Percentiles rank a stretch among this genome's conserved stretches.
These are phyloP conservation scores for Lates calcarifer DNA, from an alignment of 2,113 vertebrate genomes.

Conservation along the genomic window DNA sequence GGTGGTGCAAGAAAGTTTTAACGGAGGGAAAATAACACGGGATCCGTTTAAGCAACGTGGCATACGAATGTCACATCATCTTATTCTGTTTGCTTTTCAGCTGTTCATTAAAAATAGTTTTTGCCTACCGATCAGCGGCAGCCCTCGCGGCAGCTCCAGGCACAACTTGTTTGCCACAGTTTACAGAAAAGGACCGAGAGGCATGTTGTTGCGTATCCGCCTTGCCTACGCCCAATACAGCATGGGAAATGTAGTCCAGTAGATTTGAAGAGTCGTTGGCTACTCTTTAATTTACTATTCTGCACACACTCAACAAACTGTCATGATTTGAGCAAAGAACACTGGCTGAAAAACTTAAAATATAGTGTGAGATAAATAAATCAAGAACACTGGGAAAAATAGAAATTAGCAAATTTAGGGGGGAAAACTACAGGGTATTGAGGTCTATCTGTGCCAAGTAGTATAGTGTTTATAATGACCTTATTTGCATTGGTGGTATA, in stretches of 20 bases:
- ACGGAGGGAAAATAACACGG: conserved; percentile 22
- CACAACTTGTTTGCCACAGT: conserved; percentile 53
- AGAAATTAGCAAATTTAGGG: background rate
- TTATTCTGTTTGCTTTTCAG: background rate
- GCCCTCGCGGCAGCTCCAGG: background rate
- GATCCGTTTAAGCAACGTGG: background rate
- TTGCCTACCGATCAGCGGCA: conserved; percentile 53
- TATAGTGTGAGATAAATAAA: too few relatives aligned
- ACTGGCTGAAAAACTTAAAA: background rate
- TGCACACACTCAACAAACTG: background rate
- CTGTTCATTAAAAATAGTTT: background rate
- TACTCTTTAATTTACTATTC: background rate
- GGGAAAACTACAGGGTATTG: background rate
- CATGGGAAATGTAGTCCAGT: conserved; percentile 74
- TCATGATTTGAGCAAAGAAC: background rate
- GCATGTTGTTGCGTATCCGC: conserved; percentile 46
- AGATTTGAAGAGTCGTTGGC: background rate
- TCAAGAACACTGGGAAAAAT: background rate
- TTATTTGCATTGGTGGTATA: background rate
- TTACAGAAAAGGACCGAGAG: conserved; percentile 26
- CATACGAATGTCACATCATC: rapidly evolving
- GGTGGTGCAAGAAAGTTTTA: conserved; percentile 47
- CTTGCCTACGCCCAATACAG: conserved; percentile 8
- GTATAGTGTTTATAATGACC: background rate
- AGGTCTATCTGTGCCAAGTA: background rate